These are phyloP conservation scores for Vanessa cardui DNA, from an alignment of 2,888 invertebrate genomes.

Conservation along the genomic window DNA sequence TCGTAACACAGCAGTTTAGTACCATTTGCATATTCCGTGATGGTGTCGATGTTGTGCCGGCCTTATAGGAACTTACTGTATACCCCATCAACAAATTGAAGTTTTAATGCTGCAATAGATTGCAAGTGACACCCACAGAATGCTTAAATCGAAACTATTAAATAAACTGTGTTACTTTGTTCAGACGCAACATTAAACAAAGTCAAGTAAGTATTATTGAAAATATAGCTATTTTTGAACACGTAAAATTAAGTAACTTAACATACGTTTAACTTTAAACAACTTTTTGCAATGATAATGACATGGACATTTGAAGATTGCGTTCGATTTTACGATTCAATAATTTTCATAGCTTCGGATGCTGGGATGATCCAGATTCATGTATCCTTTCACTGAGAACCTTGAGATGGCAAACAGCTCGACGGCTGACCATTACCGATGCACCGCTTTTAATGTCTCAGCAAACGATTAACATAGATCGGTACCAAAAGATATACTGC, in stretches of 20 bases:
- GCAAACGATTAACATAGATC: constrained; percentile 74
- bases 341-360: constrained; percentile 42
- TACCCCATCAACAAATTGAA: constrained; percentile 34
- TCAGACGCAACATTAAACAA: neutral
- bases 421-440: constrained; percentile 73
- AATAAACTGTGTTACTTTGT: neutral
- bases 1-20: constrained; percentile 70
- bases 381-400: constrained; percentile 77
- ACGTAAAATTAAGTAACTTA: constrained; percentile 5
- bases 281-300: constrained; percentile 16
- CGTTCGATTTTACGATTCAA: constrained; percentile 33
- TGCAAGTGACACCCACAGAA: constrained; percentile 25
- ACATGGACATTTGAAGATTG: constrained; percentile 50
- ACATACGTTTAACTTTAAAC: constrained; percentile 21
- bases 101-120: constrained; percentile 26
- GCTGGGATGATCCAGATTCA: constrained; percentile 79
- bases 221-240: neutral
- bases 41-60: constrained; percentile 54
- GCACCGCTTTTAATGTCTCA: constrained; percentile 73
- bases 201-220: neutral
- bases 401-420: constrained; percentile 66
- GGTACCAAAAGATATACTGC: constrained; percentile 68
- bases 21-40: constrained; percentile 75
- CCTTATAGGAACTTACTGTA: constrained; percentile 33
- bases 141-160: constrained; percentile 21